Percentiles rank a stretch among this genome's conserved stretches.
Evolutionary conservation across 2,888 invertebrate genomes (phyloP).

Genomic region (Bursaphelenchus okinawaensis): DNA sequence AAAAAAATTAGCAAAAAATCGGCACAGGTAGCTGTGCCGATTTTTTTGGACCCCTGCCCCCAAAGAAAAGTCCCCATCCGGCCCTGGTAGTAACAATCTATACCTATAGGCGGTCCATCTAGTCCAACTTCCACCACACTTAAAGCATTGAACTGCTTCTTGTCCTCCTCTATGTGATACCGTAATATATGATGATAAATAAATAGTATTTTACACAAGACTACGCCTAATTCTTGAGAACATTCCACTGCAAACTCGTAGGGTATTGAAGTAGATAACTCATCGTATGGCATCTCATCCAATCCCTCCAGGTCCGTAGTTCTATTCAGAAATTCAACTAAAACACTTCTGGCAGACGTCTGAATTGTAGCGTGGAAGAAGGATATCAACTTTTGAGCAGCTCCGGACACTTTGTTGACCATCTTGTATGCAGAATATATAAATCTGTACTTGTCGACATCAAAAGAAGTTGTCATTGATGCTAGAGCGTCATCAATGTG

Average conservation of each 20-base stretch:
- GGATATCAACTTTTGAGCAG: constrained; percentile 25
- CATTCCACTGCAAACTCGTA: constrained; percentile 30
- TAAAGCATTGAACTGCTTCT: constrained; percentile 17
- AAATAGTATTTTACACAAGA: constrained; percentile 37
- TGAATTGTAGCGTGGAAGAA: constrained; percentile 31
- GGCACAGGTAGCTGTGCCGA: too few species aligned
- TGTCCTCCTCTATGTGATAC: constrained; percentile 43
- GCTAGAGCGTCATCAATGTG: constrained; percentile 37
- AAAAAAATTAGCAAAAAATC: too few species aligned
- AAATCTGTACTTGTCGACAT: constrained; percentile 73
- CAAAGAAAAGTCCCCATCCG: too few species aligned
- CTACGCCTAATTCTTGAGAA: constrained; percentile 43
- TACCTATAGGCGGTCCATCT: constrained; percentile 18
- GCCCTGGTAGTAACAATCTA: too few species aligned
- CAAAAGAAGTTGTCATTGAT: constrained; percentile 64
- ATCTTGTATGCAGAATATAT: constrained; percentile 80
- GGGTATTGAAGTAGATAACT: constrained; percentile 31
- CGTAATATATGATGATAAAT: constrained; percentile 40
- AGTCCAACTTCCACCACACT: constrained; percentile 11
- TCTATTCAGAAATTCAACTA: constrained; percentile 25
- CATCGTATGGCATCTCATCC: constrained; percentile 30
- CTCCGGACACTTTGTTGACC: constrained; percentile 72
- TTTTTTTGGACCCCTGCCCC: too few species aligned
- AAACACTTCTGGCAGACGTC: constrained; percentile 24
- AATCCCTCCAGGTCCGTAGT: constrained; percentile 13